Base-by-base conservation (phyloP, 2,797 vertebrate genomes). In the Carapus acus region DNA sequence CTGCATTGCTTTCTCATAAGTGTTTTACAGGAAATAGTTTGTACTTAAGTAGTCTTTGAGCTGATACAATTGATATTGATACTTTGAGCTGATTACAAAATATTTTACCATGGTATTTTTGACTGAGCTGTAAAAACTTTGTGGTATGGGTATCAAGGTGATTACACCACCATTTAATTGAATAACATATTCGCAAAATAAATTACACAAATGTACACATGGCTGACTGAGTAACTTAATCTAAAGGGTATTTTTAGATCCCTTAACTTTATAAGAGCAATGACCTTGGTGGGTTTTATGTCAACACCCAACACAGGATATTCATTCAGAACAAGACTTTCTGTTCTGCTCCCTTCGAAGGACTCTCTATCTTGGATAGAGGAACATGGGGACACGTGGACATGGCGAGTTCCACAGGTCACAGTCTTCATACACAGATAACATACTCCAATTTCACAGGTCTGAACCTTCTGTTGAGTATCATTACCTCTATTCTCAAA, bases 221-320 rank as follows among this genome's bases (percentile, higher is more conserved):
- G 71, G 74, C 71, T 71, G 49, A 51, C 36, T 52, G 71, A 50
- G 56, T 65, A 73, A 78, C 55, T 73, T 54, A 69, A 79, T 78
- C 74, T 49, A 65, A 29, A 41, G 39, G 49, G 65, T 84, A 80
- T 82, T 78, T 81, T 76, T 81, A 80, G 74, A 68, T 36, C 51
- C 48, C 29, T 58, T 41, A 51, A 54, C 68, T 56, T 58, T 67
- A 57, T 38, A 50, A 40, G 54, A 64, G 50, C 22, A 36, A 58
- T 66, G 60, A 64, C 58, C 50, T 73, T 54, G 64, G 65, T 41
- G 27, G 58, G 68, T 67, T 54, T 65, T 70, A 54, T 31, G n/a
- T n/a, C n/a, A n/a, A n/a, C n/a, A n/a, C n/a, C n/a, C n/a, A n/a
- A n/a, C n/a, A n/a, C n/a, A n/a, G n/a, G n/a, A n/a, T n/a, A 43